phyloP scores from a whole-genome alignment of 2,113 vertebrate genomes.

The Pteruthius melanotis region DNA sequence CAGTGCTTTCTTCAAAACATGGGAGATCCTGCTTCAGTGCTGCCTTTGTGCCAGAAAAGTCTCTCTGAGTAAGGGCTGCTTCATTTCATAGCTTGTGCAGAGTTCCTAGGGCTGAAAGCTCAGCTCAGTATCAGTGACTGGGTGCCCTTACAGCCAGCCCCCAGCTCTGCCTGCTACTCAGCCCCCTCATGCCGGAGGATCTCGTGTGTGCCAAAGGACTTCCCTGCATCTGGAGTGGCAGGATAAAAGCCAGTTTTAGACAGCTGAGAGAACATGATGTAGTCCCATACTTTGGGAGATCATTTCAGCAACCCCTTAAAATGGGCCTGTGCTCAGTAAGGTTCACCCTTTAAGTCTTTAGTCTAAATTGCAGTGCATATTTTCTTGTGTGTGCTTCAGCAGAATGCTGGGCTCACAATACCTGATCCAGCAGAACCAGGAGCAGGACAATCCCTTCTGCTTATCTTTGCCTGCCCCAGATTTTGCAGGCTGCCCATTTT shows the following conservation, averaged over 20 bases:
- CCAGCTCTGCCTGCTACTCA: not conserved
- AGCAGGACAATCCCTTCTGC: not conserved
- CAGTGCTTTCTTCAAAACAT: not conserved
- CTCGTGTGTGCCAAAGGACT: not conserved
- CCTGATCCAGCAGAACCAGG: not conserved
- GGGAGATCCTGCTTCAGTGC: not conserved
- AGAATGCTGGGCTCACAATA: not conserved
- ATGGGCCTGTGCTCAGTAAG: not conserved
- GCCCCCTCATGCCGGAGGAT: not conserved
- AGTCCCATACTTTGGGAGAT: not conserved
- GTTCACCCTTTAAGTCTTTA: not conserved
- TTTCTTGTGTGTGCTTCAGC: not conserved
- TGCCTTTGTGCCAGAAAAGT: not conserved
- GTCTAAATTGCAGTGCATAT: not conserved
- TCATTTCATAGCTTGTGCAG: not conserved
- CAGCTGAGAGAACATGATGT: not conserved
- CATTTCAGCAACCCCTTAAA: not conserved
- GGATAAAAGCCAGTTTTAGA: not conserved
- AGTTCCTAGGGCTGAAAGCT: not conserved
- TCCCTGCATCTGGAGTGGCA: not conserved
- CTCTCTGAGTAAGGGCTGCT: not conserved
- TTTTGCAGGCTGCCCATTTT: not conserved
- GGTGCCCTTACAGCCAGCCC: not conserved
- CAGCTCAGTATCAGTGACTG: not conserved
- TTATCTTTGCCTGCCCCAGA: not conserved